A percentile compares a stretch with the other conserved stretches of the same genome.
These are phyloP conservation scores for Pantherophis vulpinus DNA, from an alignment of 2,797 vertebrate species.

Conservation along the genomic window DNA sequence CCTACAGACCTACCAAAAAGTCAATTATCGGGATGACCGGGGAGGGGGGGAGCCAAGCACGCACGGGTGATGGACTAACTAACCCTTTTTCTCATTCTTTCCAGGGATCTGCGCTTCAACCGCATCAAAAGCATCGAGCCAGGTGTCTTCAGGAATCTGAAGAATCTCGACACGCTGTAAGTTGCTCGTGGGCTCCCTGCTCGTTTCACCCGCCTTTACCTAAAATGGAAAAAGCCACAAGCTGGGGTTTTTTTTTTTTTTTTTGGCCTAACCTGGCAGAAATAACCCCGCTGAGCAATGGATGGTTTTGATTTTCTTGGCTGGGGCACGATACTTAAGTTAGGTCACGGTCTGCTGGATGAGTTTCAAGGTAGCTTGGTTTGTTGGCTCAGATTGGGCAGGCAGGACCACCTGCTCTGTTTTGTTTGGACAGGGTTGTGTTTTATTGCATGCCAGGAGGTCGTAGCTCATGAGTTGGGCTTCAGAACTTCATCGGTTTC, in stretches of 20 bases:
- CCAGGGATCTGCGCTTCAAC: conserved; percentile 71
- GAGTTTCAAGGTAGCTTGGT: neutral
- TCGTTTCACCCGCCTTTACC: neutral
- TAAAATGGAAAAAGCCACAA: neutral
- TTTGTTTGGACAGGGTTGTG: neutral
- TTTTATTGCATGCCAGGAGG: neutral
- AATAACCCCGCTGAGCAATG: neutral
- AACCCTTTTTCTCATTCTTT: conserved; percentile 25
- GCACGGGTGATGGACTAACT: neutral
- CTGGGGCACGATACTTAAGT: neutral
- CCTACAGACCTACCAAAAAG: neutral
- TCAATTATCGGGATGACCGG: neutral
- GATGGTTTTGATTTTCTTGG: neutral
- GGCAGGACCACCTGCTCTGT: neutral
- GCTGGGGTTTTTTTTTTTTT: too few relatives aligned
- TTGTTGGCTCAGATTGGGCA: neutral
- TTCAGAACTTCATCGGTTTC: neutral
- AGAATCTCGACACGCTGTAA: conserved; percentile 69
- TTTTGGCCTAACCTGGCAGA: neutral
- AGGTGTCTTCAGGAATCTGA: conserved; percentile 62
- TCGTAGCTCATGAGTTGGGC: neutral
- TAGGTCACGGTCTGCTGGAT: neutral
- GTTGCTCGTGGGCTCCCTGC: neutral
- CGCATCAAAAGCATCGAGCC: conserved; percentile 66
- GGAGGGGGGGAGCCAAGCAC: accelerated